Base-by-base conservation (phyloP, 2,797 vertebrate species). In the Lithobates sylvaticus region DNA sequence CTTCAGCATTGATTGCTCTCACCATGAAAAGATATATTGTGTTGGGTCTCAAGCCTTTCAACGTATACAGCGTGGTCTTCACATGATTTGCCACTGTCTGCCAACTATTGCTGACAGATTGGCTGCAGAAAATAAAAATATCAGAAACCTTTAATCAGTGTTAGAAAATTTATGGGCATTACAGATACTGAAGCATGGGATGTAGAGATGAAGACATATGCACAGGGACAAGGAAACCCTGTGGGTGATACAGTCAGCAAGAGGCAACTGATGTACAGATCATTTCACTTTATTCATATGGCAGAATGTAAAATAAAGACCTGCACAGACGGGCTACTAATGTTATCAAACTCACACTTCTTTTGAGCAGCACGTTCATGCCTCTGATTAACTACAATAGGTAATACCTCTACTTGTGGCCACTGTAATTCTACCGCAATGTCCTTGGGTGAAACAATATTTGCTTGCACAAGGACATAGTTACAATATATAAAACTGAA, bases 1-100 rank as follows among this genome's bases (percentile, higher is more conserved):
- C 98, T 91, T 99, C 97, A 1, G 90, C 89, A 91, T 98, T 99
- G 92, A 98, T 97, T 0, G 98, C 97, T 92, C 98, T 96, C 79
- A 99, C 96, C 97, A 99, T 99, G 91, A 99, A 99, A 86, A 99
- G 93, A 93, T 99, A 99, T 92, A 99, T 98, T 34, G 98, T 99
- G 91, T 99, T 99, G 73, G 98, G 98, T 29, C 98, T 95, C 23
- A 99, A 94, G 80, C 97, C 96, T 89, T 96, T 96, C 70, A 99
- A 95, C 0, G 97, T 97, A 84, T 94, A 97, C 89, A 98, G 96
- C 0, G 96, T 97, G 76, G 93, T 96, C 94, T 97, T 99, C 86
- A 99, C 94, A 0, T 99, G 97, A 90, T 99, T 98, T 9, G 98
- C 98, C 64, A 99, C 98, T 0, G 98, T 99, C 88, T 99, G 98